phyloP scores from a whole-genome alignment of 1,140 invertebrate genomes.

The Subanguina moxae region DNA sequence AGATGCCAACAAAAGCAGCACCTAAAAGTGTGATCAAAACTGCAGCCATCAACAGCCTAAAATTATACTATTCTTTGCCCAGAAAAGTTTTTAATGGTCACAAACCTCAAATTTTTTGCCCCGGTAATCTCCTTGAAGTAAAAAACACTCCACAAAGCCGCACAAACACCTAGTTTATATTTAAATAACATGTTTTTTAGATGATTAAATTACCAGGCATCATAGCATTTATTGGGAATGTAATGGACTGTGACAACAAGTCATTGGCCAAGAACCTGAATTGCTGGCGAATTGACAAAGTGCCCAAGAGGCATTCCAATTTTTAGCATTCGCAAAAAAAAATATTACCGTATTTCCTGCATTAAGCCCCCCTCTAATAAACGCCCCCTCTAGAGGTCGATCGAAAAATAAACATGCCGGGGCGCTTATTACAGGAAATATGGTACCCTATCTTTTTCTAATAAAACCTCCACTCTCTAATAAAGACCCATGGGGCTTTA shows the following conservation, averaged over 20 bases:
- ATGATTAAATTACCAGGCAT: constrained; percentile 31
- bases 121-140: constrained; percentile 50
- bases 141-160: constrained; percentile 19
- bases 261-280: constrained; percentile 61
- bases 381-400: too few relatives aligned
- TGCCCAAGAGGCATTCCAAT: background rate
- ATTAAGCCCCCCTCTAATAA: too few relatives aligned
- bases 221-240: constrained; percentile 50
- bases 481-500: too few relatives aligned
- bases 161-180: constrained; percentile 43
- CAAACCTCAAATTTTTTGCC: background rate
- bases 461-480: too few relatives aligned
- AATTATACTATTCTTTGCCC: constrained; percentile 10
- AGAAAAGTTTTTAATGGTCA: too few relatives aligned
- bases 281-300: too few relatives aligned
- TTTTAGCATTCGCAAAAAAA: constrained; percentile 9
- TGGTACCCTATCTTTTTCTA: too few relatives aligned
- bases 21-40: constrained; percentile 35
- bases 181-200: constrained; percentile 17
- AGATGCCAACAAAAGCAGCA: constrained; percentile 39
- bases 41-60: constrained; percentile 29
- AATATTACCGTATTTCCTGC: too few relatives aligned
- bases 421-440: too few relatives aligned
- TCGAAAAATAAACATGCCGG: too few relatives aligned
- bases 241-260: constrained; percentile 60